phyloP scores from a whole-genome alignment of 2,888 invertebrate genomes.

The Leptinotarsa haldemani region DNA sequence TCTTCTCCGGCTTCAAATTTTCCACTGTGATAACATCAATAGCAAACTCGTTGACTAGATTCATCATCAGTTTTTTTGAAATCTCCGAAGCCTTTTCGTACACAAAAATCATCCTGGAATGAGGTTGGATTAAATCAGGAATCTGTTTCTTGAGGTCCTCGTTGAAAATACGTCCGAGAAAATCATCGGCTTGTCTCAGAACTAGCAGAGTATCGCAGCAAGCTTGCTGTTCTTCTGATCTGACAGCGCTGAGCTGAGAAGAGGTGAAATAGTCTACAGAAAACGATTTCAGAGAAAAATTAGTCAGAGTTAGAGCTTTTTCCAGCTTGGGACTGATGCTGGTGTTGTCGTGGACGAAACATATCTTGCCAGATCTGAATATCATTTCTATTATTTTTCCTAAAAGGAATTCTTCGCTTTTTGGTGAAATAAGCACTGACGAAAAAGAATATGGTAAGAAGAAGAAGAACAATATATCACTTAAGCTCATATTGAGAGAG shows the following conservation, averaged over 20 bases:
- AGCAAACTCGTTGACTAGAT: not conserved
- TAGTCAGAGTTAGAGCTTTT: not conserved
- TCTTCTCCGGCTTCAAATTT: not conserved
- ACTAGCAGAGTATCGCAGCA: not conserved
- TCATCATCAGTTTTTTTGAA: not conserved
- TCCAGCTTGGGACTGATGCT: not conserved
- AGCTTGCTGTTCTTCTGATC: not conserved
- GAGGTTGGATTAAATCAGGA: not conserved
- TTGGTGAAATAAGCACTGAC: not conserved
- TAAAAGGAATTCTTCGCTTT: not conserved
- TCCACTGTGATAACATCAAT: not conserved
- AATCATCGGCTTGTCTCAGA: not conserved
- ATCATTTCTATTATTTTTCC: not conserved
- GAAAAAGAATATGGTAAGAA: not conserved
- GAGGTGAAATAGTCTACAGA: not conserved
- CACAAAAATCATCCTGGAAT: constrained; percentile 6
- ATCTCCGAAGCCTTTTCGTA: not conserved
- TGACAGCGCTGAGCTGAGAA: not conserved
- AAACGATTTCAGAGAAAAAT: not conserved
- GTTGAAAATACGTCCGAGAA: not conserved
- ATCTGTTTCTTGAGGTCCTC: not conserved
- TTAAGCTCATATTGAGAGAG: not conserved
- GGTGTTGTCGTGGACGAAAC: constrained; percentile 7
- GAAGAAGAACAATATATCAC: not conserved
- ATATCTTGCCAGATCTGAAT: constrained; percentile 5